Evolutionary conservation across 37 sponge, comb jelly and placozoan genomes (phyloP), one percentile per base, ranked within the genome.

Genomic region (Eunapius fragilis): DNA sequence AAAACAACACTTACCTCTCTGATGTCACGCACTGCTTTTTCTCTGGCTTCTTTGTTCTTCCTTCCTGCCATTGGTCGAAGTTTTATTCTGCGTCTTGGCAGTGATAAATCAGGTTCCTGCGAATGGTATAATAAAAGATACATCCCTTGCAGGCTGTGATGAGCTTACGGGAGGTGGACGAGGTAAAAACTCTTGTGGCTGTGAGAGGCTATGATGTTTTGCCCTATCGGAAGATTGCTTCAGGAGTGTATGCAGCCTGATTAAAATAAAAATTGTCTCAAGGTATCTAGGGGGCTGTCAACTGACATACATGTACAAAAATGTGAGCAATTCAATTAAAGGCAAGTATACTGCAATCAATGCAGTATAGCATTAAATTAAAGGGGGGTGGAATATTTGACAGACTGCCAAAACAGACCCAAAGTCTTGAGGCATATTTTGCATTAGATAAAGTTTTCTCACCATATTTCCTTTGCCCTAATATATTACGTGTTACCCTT

Each of bases 31-130:
- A 93, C 70, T 12, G 88, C 94, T 27, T 68, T 87, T 67, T 90
- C 91, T 70, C 94, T 80, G 3, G 85, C 91, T 68, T 84, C 94
- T 37, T 87, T 93, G 85, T 90, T 84, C 78, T 87, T 90, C 76
- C 91, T 72, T 0, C 94, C 91, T 10, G 86, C 94, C 84, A 93
- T 87, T 72, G 94, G 94, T 25, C 91, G 58, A 58, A 58, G 58
- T 58, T 58, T 58, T 58, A 58, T 58, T 58, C 58, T 58, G 58
- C 58, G 58, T 58, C 58, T 58, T 58, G 58, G 58, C 14, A 58
- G 22, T 2, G 17, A 58, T 11, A 19, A 12, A 58, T 19, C 58
- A 17, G 58, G 14, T 19, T 58, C 14, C 58, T 58, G 58, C 17
- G 58, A 58, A 58, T 58, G 47, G n/a, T 41, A 41, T 2, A 58